A percentile compares a stretch with the other conserved stretches of the same genome.
Conservation (phyloP, 2,797 vertebrate genomes). For the Sylvilagus floridanus region DNA sequence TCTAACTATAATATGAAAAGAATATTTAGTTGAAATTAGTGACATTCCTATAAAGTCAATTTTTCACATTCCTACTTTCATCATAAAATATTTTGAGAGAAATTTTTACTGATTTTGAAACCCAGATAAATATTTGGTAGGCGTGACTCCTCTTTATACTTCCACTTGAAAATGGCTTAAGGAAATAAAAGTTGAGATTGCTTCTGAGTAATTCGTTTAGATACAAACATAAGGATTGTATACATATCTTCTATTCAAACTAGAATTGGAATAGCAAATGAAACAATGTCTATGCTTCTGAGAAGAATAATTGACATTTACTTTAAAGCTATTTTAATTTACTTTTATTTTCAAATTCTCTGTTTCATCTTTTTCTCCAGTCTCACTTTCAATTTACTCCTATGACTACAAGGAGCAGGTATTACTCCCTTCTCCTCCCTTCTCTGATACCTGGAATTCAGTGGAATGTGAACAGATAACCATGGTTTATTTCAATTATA, state of each 20-base stretch:
- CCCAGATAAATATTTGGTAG: background rate
- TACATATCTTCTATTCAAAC: background rate
- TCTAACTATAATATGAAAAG: background rate
- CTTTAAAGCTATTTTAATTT: background rate
- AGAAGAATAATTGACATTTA: background rate
- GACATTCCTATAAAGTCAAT: background rate
- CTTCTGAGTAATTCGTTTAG: background rate
- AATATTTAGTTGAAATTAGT: background rate
- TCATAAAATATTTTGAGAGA: background rate
- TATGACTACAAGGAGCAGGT: background rate
- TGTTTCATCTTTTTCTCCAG: background rate
- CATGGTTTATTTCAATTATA: background rate
- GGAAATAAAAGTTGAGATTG: slow-evolving; percentile 8
- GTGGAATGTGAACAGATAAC: background rate
- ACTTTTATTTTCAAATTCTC: background rate
- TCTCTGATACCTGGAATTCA: background rate
- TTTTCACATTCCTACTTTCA: background rate
- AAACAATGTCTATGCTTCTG: background rate
- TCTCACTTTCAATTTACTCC: background rate
- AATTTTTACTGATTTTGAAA: slow-evolving; percentile 39
- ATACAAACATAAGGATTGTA: background rate
- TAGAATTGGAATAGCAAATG: background rate
- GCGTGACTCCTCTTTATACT: background rate
- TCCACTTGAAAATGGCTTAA: slow-evolving; percentile 13
- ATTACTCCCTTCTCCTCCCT: background rate